phyloP scores from a whole-genome alignment of 2,113 vertebrate genomes.

The Caretta caretta region DNA sequence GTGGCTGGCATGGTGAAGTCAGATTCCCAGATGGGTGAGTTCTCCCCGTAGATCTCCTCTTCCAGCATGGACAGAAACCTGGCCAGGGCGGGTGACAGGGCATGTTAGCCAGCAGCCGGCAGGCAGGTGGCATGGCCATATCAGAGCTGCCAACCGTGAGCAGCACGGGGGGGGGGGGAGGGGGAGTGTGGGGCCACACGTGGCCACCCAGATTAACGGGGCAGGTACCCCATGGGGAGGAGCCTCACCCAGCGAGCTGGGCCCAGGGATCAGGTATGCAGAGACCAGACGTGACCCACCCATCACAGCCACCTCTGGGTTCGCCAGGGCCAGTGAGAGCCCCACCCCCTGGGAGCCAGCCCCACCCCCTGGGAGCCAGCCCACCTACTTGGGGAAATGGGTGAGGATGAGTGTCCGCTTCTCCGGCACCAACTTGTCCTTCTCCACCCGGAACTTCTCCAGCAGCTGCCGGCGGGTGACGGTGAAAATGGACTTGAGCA shows the following conservation, averaged over 20 bases:
- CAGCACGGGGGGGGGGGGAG: not conserved
- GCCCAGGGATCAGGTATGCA: not conserved
- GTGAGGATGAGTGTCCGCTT: constrained; percentile 98
- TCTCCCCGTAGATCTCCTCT: constrained; percentile 98
- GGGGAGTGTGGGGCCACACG: not conserved
- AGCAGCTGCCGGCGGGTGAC: constrained; percentile 96
- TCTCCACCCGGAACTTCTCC: constrained; percentile 98
- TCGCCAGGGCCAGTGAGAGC: not conserved
- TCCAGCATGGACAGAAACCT: constrained; percentile 99
- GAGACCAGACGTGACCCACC: not conserved
- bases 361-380: rapidly evolving
- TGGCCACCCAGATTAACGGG: not conserved
- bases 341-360: not conserved
- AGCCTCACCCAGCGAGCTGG: rapidly evolving
- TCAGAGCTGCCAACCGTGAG: not conserved
- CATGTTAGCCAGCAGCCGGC: rapidly evolving
- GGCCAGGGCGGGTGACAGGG: not conserved
- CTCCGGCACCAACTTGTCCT: constrained; percentile 97
- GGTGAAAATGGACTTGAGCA: constrained; percentile 97
- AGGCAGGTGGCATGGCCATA: rapidly evolving
- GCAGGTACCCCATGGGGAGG: rapidly evolving
- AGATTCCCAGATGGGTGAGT: constrained; percentile 97
- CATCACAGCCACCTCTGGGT: not conserved
- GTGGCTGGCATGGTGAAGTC: constrained; percentile 94
- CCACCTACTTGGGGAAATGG: constrained; percentile 95